Evolutionary conservation across 2,113 vertebrate genomes (phyloP), one percentile per base, ranked within the genome.

Genomic region (Prinia subflava): DNA sequence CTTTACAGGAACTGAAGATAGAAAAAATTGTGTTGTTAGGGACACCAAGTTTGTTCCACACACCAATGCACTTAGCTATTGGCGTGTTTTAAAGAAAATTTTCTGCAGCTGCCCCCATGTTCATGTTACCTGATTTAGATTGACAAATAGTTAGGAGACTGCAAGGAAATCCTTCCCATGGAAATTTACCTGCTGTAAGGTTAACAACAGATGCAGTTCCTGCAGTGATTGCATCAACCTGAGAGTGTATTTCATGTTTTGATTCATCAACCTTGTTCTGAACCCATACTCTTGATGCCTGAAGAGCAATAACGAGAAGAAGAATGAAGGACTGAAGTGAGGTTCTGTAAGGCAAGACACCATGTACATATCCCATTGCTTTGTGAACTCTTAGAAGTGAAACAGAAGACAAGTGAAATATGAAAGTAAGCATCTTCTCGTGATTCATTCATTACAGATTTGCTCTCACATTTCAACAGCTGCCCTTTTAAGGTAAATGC

Each of bases 201-300:
- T 99, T 99, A 97, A 99, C 99, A 52, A 99, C 99, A 31, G 99
- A 99, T 3, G 99, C 99, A 2, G 99, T 99, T 95, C 99, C 99
- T 87, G 99, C 99, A 13, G 99, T 99, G 97, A 99, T 99, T 83
- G 99, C 99, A 92, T 99, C 99, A 13, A 99, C 99, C 96, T 99
- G 99, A 86, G 99, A 99, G 97, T 99, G 99, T 95, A 99, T 99
- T 98, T 99, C 99, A 37, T 99, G 99, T 97, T 99, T 99, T 87
- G 99, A 99, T 97, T 99, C 99, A 83, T 99, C 99, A 83, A 99
- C 99, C 97, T 99, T 99, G 98, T 99, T 99, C 98, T 99, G 99
- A 97, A 99, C 98, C 99, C 99, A 99, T 63, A 99, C 99, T 95
- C 99, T 98, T 69, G 99, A 99, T 17, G 99, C 99, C 99, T 99